Evolutionary conservation across 2,113 vertebrate species (phyloP), one percentile per base, ranked within the genome.

Genomic region (Hippocampus comes): DNA sequence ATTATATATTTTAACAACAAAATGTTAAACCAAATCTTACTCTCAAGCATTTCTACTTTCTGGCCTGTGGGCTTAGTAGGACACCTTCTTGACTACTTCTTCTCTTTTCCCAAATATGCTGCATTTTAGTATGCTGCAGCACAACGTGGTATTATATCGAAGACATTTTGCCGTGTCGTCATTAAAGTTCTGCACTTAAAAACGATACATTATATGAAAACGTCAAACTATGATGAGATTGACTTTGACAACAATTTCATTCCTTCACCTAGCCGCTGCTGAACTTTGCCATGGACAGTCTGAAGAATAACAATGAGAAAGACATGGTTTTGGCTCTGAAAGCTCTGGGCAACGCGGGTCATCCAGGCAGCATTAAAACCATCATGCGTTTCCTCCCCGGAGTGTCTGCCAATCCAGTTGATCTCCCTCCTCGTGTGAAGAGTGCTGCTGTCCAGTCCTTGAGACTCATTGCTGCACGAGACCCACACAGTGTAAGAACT

Each of bases 261-360:
- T 25, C 21, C 55, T n/a, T 5, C 67, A 70, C 1, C 64, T 63
- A 97, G 95, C 94, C 94, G 2, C 82, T 97, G 80, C 79, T 95
- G 67, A 87, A 94, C 73, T 87, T 94, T 76, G 93, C 92, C 34
- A 61, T 42, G 4, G 92, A 94, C 20, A 91, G 90, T 0, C 73
- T 91, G 74, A 91, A 56, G 76, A 92, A 63, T 1, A 81, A 53
- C 74, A 86, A 86, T 1, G 89, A 94, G 63, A 84, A 87, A 12
- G 90, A 93, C 42, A 94, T 95, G 83, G 72, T 91, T 61, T 72
- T 94, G 1, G 84, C 87, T 68, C 85, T 96, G 81, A 95, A 94
- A 81, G 93, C 94, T 75, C 83, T 96, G 57, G 95, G 93, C 65
- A 97, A 96, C 9, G 80, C 94, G 1, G 95, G 94, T 61, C 94